Evolutionary conservation across 1,140 invertebrate genomes (phyloP).

Genomic region (Andricus grossulariae): DNA sequence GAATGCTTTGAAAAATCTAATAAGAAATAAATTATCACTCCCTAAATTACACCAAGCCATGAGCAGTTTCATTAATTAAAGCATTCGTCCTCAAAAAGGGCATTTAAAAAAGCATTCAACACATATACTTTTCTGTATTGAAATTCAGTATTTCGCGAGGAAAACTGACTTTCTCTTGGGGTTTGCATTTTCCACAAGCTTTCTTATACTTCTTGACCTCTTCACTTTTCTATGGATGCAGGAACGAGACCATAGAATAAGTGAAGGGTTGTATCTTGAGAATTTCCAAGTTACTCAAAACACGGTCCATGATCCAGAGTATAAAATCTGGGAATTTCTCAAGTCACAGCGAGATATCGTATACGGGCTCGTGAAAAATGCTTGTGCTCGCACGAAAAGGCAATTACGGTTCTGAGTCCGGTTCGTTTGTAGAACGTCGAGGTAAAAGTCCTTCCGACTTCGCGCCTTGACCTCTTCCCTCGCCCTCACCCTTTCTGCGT

Average conservation of each 20-base stretch:
- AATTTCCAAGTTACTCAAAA: conserved; percentile 3
- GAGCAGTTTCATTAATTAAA: too few relatives aligned
- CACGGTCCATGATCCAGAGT: not conserved
- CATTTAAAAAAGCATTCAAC: too few relatives aligned
- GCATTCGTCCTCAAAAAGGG: too few relatives aligned
- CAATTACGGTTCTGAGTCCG: conserved; percentile 46
- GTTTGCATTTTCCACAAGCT: not conserved
- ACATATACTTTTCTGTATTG: not conserved
- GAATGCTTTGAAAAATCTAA: too few relatives aligned
- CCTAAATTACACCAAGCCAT: too few relatives aligned
- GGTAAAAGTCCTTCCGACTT: conserved; percentile 50
- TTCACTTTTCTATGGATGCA: not conserved
- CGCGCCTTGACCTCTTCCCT: conserved; percentile 38
- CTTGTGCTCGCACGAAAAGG: conserved; percentile 39
- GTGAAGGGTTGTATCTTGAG: not conserved
- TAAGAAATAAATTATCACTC: too few relatives aligned
- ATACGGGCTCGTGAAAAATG: conserved; percentile 37
- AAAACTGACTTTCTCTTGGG: not conserved
- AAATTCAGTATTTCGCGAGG: not conserved
- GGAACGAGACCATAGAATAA: conserved; percentile 4
- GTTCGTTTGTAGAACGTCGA: conserved; percentile 45
- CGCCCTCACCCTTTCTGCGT: conserved; percentile 22
- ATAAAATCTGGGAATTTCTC: conserved; percentile 2
- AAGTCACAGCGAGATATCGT: conserved; percentile 3
- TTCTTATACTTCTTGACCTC: not conserved